A percentile compares a stretch with the other conserved stretches of the same genome.
phyloP scores from a whole-genome alignment of 1,140 invertebrate species.

The Samia ricini region DNA sequence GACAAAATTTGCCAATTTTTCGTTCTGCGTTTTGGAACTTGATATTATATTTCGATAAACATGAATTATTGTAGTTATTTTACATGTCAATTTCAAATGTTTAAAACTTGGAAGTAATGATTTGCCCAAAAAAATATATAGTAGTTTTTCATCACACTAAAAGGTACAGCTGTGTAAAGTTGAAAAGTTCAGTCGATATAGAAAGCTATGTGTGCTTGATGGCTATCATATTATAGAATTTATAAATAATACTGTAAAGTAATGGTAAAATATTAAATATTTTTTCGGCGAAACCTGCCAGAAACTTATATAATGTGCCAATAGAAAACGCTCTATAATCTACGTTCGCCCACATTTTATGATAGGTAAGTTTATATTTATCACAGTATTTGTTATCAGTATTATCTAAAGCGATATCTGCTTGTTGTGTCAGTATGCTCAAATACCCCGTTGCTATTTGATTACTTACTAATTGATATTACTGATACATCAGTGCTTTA shows the following conservation, averaged over 20 bases:
- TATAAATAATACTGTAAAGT: background rate
- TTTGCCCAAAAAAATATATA: background rate
- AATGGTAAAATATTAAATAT: background rate
- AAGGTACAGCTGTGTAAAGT: background rate
- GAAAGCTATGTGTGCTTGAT: background rate
- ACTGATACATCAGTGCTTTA: background rate
- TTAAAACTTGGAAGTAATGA: background rate
- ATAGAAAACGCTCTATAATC: conserved; percentile 18
- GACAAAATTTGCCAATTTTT: background rate
- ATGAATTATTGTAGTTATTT: background rate
- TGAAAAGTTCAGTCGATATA: background rate
- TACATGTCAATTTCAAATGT: background rate
- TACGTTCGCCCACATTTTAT: conserved; percentile 34
- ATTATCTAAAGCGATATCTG: conserved; percentile 7
- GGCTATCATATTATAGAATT: background rate
- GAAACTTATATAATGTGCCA: conserved; percentile 33
- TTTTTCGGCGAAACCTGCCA: background rate
- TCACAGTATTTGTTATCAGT: conserved; percentile 2
- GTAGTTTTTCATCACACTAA: background rate
- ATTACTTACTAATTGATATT: background rate
- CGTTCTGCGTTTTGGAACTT: background rate
- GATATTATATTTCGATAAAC: background rate
- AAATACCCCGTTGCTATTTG: background rate
- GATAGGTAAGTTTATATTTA: conserved; percentile 35
- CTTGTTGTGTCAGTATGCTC: background rate